A percentile compares a stretch with the other conserved stretches of the same genome.
Conservation (phyloP, 1,140 invertebrate species). For the Planococcus citri region DNA sequence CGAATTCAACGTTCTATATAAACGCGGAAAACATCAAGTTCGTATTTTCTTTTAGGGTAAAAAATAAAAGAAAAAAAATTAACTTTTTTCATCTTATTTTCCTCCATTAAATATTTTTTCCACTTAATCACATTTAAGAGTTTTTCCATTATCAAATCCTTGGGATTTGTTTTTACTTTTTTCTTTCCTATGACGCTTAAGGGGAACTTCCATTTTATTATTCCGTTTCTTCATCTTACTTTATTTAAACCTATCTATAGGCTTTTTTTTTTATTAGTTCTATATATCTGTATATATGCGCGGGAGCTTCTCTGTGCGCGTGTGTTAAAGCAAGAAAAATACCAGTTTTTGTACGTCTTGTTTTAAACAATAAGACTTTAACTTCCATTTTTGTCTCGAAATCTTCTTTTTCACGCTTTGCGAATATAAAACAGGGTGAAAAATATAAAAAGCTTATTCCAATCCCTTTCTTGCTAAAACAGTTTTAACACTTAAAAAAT, state of each 20-base stretch:
- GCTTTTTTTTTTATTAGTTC: constrained; percentile 10
- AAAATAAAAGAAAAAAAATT: constrained; percentile 4
- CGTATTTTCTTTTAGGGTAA: constrained; percentile 19
- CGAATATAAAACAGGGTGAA: constrained; percentile 20
- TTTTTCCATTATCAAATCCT: constrained; percentile 19
- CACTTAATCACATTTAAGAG: constrained; percentile 20
- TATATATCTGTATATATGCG: background rate
- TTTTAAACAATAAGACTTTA: constrained; percentile 15
- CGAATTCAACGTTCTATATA: constrained; percentile 10
- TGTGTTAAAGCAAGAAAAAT: background rate
- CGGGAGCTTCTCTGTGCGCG: background rate
- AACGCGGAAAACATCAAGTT: constrained; percentile 15
- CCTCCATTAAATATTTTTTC: constrained; percentile 20
- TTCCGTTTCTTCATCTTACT: constrained; percentile 20
- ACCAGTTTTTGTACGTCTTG: background rate
- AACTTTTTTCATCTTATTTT: constrained; percentile 12
- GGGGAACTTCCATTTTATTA: constrained; percentile 19
- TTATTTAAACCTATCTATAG: constrained; percentile 20
- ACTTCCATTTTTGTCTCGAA: constrained; percentile 16
- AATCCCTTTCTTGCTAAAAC: constrained; percentile 12
- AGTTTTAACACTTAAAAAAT: constrained; percentile 19
- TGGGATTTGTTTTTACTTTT: constrained; percentile 19
- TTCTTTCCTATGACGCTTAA: constrained; percentile 15
- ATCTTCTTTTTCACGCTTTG: constrained; percentile 11
- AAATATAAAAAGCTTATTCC: constrained; percentile 18